Base-by-base conservation (phyloP, 2,113 vertebrate genomes). In the Cromileptes altivelis region DNA sequence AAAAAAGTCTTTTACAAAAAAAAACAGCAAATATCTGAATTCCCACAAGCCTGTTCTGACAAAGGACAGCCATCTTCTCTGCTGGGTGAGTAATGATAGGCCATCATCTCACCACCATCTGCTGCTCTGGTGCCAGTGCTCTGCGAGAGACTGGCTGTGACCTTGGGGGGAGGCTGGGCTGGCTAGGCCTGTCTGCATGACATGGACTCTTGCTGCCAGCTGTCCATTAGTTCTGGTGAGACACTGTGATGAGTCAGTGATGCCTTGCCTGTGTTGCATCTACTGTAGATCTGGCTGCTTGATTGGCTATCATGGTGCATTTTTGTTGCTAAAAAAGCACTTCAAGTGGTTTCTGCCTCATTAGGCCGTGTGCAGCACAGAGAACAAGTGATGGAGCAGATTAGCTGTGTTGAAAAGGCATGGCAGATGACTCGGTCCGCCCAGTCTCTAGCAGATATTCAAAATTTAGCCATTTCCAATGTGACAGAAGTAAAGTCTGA, bases 181-280 rank as follows among this genome's bases (percentile, higher is more conserved):
- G 80, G 69, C 58, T 74, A 67, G 81, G 84, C 81, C 77, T 61
- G 84, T 80, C 80, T 83, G 85, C 52, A 64, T 86, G 90, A 86
- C 89, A 91, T 60, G 81, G 77, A 80, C 83, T 84, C 84, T 84
- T n/a, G 82, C 69, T 90, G 87, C 89, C 90, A 90, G 88, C 91
- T 91, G 89, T 91, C 89, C 87, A 70, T 85, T 86, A 76, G 69
- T 70, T 87, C 82, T 86, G 75, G 9, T 85, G 79, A 83, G 88
- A 82, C 58, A 53, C 77, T 58, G 64, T 75, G 71, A 86, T 90
- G 89, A 92, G 57, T 89, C 82, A 82, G 62, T 82, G 76, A 84
- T 58, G 75, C 84, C 77, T 80, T 42, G 40, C 69, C 80, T 82
- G 52, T 75, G 50, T 68, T 50, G 55, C 65, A 81, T 75, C 53